Conservation (phyloP, 2,797 vertebrate genomes). For the Psittacula derbiana region DNA sequence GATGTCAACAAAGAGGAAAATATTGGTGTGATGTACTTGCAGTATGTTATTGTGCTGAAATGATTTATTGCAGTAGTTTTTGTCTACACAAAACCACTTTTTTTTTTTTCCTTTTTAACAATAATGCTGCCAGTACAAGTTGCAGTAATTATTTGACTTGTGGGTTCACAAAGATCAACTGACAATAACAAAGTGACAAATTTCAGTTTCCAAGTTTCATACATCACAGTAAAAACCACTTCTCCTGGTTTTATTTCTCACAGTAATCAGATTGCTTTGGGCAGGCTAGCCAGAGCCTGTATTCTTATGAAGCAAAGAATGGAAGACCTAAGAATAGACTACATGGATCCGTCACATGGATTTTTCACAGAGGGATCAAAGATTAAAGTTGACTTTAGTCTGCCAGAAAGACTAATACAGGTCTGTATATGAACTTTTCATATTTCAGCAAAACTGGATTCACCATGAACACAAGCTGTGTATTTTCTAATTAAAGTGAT, state of each 20-base stretch:
- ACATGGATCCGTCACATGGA: neutral
- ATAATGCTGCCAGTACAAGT: neutral
- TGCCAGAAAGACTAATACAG: neutral
- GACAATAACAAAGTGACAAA: neutral
- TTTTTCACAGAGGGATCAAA: neutral
- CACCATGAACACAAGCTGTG: neutral
- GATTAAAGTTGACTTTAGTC: neutral
- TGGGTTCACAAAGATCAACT: neutral
- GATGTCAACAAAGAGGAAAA: neutral
- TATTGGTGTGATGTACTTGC: neutral
- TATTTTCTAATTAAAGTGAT: neutral
- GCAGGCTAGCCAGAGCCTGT: neutral
- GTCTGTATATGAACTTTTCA: neutral
- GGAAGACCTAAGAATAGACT: neutral
- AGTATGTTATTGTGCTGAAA: neutral
- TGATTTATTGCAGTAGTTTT: neutral
- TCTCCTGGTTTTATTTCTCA: neutral
- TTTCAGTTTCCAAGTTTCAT: neutral
- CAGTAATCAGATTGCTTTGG: neutral
- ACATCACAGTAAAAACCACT: neutral
- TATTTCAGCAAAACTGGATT: neutral
- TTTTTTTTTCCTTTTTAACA: neutral
- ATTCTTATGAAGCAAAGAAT: neutral
- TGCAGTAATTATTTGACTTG: neutral
- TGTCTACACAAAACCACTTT: neutral